Evolutionary conservation across 1,140 invertebrate genomes (phyloP), one percentile per base, ranked within the genome.

Genomic region (Trichogramma pretiosum): DNA sequence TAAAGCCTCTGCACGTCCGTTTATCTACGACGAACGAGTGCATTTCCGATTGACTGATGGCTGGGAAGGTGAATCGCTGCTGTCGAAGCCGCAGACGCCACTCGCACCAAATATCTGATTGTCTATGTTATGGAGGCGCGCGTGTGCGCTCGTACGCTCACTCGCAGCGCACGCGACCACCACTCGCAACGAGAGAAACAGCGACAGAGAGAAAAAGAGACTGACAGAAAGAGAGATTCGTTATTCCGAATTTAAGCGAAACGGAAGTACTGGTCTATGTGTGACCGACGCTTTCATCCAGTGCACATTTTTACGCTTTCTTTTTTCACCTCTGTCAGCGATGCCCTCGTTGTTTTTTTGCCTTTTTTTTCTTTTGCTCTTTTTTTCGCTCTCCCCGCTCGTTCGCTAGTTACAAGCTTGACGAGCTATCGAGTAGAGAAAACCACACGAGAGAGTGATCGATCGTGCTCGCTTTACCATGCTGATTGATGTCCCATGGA

Each of bases 1-100:
- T 62, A 61, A 60, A 60, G 48, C 49, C 22, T 22, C 50, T 52
- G 55, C 57, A 60, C 58, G 49, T 57, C 57, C 60, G 57, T 59
- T 62, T 60, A 60, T 60, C 60, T 58, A 55, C 53, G 56, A 60
- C 56, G 60, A 60, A 60, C 55, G 56, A 62, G 56, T 62, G 55
- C 48, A 59, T 59, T 62, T 52, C 54, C 57, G 57, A 61, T 62
- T 62, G 61, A 62, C 55, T 60, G 61, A 63, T 58, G 57, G 59
- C 53, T 58, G 42, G 48, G 53, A 59, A 60, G 56, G 53, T 57
- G 48, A 56, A 58, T 57, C 55, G 22, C 5, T 45, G 26, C 18
- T 8, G 44, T 46, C 19, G 21, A 17, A 14, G 7, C 21, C 9
- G 24, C n/a, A 21, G 7, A n/a, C n/a, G n/a, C n/a, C n/a, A n/a